phyloP scores from a whole-genome alignment of 2,797 vertebrate genomes.

The Anniella stebbinsi region DNA sequence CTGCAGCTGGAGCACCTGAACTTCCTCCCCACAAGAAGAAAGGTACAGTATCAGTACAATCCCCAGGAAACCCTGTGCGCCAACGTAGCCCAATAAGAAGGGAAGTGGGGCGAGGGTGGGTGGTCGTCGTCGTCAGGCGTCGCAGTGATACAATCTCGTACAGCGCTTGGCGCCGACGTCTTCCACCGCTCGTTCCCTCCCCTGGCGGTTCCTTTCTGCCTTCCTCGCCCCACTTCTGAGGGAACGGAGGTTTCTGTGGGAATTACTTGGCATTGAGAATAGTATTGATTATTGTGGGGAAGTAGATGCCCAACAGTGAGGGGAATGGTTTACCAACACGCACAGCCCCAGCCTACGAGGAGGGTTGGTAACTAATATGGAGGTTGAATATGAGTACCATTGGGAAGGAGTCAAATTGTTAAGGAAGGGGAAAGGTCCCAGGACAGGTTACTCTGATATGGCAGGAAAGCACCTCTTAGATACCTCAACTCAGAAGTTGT shows the following conservation, averaged over 20 bases:
- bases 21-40: not conserved
- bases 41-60: conserved; percentile 28
- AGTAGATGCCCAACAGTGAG: not conserved
- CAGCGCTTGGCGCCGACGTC: not conserved
- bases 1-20: not conserved
- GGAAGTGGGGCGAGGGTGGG: not conserved
- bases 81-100: conserved; percentile 36
- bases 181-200: not conserved
- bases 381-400: not conserved
- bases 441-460: not conserved
- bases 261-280: not conserved
- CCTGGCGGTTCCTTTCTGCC: no score
- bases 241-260: not conserved
- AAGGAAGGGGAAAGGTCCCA: not conserved
- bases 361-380: not conserved
- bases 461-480: not conserved
- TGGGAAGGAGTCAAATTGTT: not conserved
- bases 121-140: not conserved
- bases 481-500: not conserved
- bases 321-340: no score
- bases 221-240: not conserved
- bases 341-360: not conserved
- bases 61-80: not conserved
- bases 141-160: not conserved
- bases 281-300: not conserved